phyloP scores from a whole-genome alignment of 2,113 vertebrate species.

The Vanacampus margaritifer region DNA sequence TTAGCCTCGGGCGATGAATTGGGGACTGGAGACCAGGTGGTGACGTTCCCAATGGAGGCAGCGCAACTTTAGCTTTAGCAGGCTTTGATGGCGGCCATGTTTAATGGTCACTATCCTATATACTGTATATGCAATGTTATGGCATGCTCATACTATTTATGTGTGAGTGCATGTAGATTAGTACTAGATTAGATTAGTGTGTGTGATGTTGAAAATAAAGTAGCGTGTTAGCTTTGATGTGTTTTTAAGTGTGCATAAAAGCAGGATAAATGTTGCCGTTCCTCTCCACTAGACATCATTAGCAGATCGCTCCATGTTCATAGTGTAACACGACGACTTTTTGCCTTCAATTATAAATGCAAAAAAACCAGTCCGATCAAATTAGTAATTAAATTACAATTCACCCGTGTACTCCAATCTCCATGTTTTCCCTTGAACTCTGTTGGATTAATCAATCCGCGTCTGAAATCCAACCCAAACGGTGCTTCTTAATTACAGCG shows the following conservation, averaged over 20 bases:
- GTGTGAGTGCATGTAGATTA: no score
- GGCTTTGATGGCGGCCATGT: background rate
- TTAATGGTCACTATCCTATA: no score
- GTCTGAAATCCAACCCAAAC: slow-evolving; percentile 57
- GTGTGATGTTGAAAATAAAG: no score
- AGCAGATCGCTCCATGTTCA: background rate
- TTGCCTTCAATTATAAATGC: slow-evolving; percentile 17
- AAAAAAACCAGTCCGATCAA: slow-evolving; percentile 12
- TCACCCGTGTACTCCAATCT: slow-evolving; percentile 46
- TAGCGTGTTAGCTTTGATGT: no score
- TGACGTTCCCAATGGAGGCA: slow-evolving; percentile 45
- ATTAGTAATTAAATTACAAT: slow-evolving; percentile 34
- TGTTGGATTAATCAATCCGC: slow-evolving; percentile 49
- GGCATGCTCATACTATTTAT: no score
- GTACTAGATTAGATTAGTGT: no score
- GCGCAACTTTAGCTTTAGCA: slow-evolving; percentile 35
- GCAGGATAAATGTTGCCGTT: background rate
- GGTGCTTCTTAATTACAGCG: slow-evolving; percentile 55
- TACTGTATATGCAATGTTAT: no score
- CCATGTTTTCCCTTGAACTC: slow-evolving; percentile 53
- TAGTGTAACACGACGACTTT: background rate
- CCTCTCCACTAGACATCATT: slow-evolving; percentile 4
- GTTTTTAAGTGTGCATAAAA: background rate
- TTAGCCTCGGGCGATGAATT: slow-evolving; percentile 65
- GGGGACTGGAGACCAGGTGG: slow-evolving; percentile 71